These are phyloP conservation scores for Eulithis prunata DNA, from an alignment of 2,888 invertebrate species.

Conservation along the genomic window DNA sequence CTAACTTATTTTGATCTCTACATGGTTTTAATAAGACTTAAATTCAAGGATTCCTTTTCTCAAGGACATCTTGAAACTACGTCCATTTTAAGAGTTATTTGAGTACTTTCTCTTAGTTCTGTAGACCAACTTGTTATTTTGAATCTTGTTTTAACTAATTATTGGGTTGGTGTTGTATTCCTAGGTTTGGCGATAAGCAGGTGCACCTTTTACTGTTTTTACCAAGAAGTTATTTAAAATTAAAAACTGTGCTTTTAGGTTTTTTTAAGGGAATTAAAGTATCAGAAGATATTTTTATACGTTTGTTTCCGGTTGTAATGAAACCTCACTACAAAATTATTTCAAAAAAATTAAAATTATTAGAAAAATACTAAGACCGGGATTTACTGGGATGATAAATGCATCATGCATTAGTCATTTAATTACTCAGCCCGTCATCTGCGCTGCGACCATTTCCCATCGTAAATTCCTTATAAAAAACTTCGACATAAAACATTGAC, in stretches of 20 bases:
- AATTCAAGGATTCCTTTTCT: neutral
- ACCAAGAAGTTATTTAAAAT: no score
- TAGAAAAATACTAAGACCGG: no score
- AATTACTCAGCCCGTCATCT: slow-evolving; percentile 15
- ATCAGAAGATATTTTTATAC: no score
- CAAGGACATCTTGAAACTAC: slow-evolving; percentile 23
- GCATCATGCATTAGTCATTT: neutral
- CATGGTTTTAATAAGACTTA: neutral
- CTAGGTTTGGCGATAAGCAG: slow-evolving; percentile 4
- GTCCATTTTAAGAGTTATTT: slow-evolving; percentile 26
- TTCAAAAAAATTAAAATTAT: no score
- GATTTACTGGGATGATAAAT: neutral
- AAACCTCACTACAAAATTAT: no score
- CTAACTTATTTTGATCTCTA: slow-evolving; percentile 13
- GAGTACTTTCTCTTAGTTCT: slow-evolving; percentile 25
- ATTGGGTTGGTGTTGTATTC: slow-evolving; percentile 8
- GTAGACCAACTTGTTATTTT: slow-evolving; percentile 7
- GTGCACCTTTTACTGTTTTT: neutral
- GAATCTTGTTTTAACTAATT: slow-evolving; percentile 9
- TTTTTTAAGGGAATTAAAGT: no score
- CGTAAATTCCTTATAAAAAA: slow-evolving; percentile 33
- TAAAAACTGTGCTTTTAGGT: no score
- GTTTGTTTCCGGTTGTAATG: no score
- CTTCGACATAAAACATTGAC: slow-evolving; percentile 32
- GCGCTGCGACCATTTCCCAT: slow-evolving; percentile 26